A percentile compares a stretch with the other conserved stretches of the same genome.
Conservation (phyloP, 2,113 vertebrate species). For the Gopherus flavomarginatus region DNA sequence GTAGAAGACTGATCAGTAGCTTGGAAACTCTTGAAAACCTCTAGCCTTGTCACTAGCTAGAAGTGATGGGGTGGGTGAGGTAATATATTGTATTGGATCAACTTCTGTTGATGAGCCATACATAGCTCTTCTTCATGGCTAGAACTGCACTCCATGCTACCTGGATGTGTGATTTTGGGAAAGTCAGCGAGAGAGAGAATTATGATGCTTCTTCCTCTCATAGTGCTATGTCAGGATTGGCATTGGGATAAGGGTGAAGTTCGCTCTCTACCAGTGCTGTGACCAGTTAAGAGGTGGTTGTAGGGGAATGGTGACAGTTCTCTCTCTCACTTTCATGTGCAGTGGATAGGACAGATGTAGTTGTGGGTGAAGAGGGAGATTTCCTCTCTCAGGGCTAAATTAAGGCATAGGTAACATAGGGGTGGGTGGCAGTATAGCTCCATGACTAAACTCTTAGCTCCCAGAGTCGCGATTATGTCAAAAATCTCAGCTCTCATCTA, state of each 20-base stretch:
- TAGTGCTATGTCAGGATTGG: neutral
- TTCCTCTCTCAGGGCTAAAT: neutral
- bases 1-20: too few species aligned
- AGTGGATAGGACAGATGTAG: neutral
- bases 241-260: neutral
- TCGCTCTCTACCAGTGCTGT: neutral
- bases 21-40: neutral
- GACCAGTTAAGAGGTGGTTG: neutral
- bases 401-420: neutral
- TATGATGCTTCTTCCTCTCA: neutral
- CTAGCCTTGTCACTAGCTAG: fast-evolving
- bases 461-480: neutral
- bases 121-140: neutral
- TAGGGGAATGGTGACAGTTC: neutral
- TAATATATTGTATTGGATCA: neutral
- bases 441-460: neutral
- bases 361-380: neutral
- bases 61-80: neutral
- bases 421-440: neutral
- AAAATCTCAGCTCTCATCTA: neutral
- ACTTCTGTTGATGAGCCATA: neutral
- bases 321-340: neutral
- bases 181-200: neutral
- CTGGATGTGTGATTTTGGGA: neutral
- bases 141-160: neutral